Evolutionary conservation across 2,888 invertebrate species (phyloP).

Genomic region (Seladonia tumulorum): DNA sequence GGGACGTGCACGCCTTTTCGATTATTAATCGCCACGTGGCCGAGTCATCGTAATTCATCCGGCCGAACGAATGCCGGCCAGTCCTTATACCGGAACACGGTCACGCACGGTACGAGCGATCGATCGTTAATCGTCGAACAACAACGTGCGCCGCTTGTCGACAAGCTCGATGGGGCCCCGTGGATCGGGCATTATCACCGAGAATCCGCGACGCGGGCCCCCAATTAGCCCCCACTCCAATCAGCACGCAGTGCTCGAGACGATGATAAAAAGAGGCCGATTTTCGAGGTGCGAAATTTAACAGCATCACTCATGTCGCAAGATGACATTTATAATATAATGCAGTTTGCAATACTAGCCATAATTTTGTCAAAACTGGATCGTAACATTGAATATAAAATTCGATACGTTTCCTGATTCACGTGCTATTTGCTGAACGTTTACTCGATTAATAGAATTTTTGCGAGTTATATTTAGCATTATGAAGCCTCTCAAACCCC

Average conservation of each 20-base stretch:
- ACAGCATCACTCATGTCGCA: no score
- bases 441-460: no score
- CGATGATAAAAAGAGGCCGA: not conserved
- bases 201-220: conserved; percentile 34
- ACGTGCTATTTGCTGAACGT: no score
- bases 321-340: no score
- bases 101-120: conserved; percentile 58
- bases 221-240: not conserved
- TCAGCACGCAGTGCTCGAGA: not conserved
- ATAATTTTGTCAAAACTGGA: no score
- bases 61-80: conserved; percentile 33
- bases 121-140: conserved; percentile 59
- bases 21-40: conserved; percentile 62
- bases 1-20: conserved; percentile 39
- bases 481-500: no score
- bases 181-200: conserved; percentile 53
- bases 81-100: conserved; percentile 54
- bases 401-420: no score
- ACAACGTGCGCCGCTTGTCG: conserved; percentile 59
- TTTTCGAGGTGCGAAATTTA: no score
- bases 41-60: conserved; percentile 50
- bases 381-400: no score
- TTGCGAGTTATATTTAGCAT: no score
- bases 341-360: no score
- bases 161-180: conserved; percentile 35